phyloP scores from a whole-genome alignment of 2,888 invertebrate species.

The Phyllotreta striolata region DNA sequence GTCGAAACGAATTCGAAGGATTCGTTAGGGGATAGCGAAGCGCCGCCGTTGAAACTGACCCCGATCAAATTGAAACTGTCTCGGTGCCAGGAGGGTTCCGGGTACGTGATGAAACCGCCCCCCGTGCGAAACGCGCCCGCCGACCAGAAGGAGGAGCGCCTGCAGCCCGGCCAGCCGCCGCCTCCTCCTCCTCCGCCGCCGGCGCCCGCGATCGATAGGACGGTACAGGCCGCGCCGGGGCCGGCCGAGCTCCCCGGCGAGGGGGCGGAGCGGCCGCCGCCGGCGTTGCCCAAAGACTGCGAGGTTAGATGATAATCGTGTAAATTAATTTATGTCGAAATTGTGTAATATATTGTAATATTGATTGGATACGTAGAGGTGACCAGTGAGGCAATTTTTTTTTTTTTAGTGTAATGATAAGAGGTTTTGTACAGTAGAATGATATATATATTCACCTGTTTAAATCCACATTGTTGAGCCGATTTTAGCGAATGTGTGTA shows the following conservation, averaged over 20 bases:
- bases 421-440: slow-evolving; percentile 27
- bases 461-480: slow-evolving; percentile 57
- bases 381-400: slow-evolving; percentile 56
- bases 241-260: slow-evolving; percentile 36
- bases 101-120: slow-evolving; percentile 69
- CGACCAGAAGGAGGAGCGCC: slow-evolving; percentile 53
- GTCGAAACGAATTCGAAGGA: slow-evolving; percentile 29
- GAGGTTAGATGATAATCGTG: slow-evolving; percentile 85
- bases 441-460: slow-evolving; percentile 54
- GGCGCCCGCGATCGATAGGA: slow-evolving; percentile 7
- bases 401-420: slow-evolving; percentile 53
- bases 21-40: slow-evolving; percentile 38
- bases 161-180: slow-evolving; percentile 53
- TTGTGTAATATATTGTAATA: slow-evolving; percentile 52
- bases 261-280: slow-evolving; percentile 45
- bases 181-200: slow-evolving; percentile 47
- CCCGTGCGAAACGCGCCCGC: slow-evolving; percentile 50
- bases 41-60: slow-evolving; percentile 65
- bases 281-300: slow-evolving; percentile 75
- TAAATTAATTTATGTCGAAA: slow-evolving; percentile 47
- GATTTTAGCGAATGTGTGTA: slow-evolving; percentile 54
- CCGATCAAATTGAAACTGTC: slow-evolving; percentile 87
- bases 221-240: neutral
- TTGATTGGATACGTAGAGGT: slow-evolving; percentile 38
- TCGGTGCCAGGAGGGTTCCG: slow-evolving; percentile 80